Conservation (phyloP, 2,113 vertebrate species). For the Tretioscincus oriximinensis region DNA sequence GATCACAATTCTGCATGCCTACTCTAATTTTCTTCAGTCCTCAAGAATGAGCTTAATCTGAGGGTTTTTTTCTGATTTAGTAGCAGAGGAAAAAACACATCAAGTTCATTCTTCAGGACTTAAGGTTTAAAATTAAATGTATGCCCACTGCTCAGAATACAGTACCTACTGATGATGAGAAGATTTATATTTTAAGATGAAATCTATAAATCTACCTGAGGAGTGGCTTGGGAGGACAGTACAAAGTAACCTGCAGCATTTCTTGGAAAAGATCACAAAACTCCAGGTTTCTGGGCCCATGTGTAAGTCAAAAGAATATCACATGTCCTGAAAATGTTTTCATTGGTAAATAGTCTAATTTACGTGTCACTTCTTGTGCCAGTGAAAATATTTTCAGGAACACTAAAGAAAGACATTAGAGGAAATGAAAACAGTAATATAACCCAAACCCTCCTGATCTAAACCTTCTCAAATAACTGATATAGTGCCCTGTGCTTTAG, state of each 20-base stretch:
- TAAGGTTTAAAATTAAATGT: no score
- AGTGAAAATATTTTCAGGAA: slow-evolving; percentile 43
- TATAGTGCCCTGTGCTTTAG: slow-evolving; percentile 57
- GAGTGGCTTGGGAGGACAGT: slow-evolving; percentile 6
- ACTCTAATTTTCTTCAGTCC: no score
- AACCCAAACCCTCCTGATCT: slow-evolving; percentile 56
- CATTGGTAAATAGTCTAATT: slow-evolving; percentile 18
- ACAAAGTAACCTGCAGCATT: not conserved
- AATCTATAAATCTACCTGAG: not conserved
- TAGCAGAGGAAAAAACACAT: no score
- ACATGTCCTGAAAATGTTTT: slow-evolving; percentile 25
- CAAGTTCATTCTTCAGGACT: no score
- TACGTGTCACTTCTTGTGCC: slow-evolving; percentile 25
- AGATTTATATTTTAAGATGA: slow-evolving; percentile 1
- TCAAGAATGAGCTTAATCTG: no score
- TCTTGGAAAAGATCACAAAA: slow-evolving; percentile 1
- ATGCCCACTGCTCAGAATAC: not conserved
- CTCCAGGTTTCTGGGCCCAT: not conserved
- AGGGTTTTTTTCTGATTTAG: no score
- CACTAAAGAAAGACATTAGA: not conserved
- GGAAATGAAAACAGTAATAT: slow-evolving; percentile 55
- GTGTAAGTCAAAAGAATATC: slow-evolving; percentile 28
- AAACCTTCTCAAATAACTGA: slow-evolving; percentile 62
- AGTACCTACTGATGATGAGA: slow-evolving; percentile 3
- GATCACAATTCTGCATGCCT: not conserved